These are phyloP conservation scores for Petrocephalus microphthalmus DNA, from an alignment of 2,113 vertebrate species.

Conservation along the genomic window DNA sequence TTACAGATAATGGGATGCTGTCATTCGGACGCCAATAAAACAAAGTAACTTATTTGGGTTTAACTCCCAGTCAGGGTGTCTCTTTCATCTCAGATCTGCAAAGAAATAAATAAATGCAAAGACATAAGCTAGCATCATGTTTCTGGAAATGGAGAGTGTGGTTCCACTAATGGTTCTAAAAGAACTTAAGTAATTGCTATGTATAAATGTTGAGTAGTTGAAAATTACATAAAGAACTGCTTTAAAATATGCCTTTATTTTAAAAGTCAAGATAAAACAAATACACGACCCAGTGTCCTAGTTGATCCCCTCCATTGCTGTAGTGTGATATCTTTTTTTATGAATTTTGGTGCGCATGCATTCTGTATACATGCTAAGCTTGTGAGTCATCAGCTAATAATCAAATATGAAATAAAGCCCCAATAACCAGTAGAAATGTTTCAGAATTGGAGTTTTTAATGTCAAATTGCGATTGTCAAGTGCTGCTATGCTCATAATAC, in stretches of 20 bases:
- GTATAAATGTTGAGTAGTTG: not conserved
- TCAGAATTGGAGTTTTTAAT: not conserved
- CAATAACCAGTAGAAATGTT: not conserved
- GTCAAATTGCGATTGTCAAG: no score
- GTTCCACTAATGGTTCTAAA: not conserved
- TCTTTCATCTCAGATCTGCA: not conserved
- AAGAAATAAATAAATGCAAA: not conserved
- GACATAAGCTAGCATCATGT: conserved; percentile 1
- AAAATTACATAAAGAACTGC: not conserved
- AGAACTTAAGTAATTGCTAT: not conserved
- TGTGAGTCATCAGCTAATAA: conserved; percentile 17
- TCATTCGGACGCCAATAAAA: not conserved
- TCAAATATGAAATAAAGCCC: conserved; percentile 23
- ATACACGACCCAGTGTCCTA: not conserved
- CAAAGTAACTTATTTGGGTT: not conserved
- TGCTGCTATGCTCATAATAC: not conserved
- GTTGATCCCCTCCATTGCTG: not conserved
- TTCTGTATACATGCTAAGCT: conserved; percentile 21
- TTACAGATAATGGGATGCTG: not conserved
- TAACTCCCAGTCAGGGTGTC: not conserved
- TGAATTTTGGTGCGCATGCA: conserved; percentile 7
- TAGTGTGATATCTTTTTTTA: not conserved
- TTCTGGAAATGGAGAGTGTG: not conserved
- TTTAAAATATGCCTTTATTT: not conserved
- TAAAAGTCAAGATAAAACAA: conserved; percentile 6